Evolutionary conservation across 2,888 invertebrate species (phyloP).

Genomic region (Cerastis rubricosa): DNA sequence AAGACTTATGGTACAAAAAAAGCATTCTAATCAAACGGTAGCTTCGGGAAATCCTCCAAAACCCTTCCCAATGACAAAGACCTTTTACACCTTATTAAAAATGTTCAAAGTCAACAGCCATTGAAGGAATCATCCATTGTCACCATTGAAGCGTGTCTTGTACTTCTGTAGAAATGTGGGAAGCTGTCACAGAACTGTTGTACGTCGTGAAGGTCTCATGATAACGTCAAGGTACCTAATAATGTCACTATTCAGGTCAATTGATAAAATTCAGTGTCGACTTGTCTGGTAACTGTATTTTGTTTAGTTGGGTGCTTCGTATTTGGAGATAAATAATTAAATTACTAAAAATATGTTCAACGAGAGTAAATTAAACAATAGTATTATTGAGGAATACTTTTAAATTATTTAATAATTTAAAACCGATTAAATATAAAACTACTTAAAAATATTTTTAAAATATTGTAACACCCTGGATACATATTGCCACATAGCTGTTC

Average conservation of each 20-base stretch:
- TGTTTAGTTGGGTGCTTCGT: neutral
- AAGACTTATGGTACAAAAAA: neutral
- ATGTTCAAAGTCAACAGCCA: conserved; percentile 73
- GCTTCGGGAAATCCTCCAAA: neutral
- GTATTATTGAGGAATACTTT: neutral
- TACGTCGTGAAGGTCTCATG: conserved; percentile 71
- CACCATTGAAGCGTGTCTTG: conserved; percentile 75
- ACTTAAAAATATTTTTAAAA: neutral
- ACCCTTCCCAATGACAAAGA: neutral
- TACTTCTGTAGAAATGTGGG: conserved; percentile 76
- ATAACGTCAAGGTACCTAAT: conserved; percentile 61
- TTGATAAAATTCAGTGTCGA: conserved; percentile 55
- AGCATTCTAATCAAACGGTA: neutral
- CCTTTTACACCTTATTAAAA: conserved; percentile 52
- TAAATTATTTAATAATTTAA: neutral
- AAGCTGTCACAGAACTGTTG: conserved; percentile 78
- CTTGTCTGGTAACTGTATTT: conserved; percentile 10
- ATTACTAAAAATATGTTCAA: neutral
- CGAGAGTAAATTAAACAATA: neutral
- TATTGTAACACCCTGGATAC: neutral
- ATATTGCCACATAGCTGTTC: no score
- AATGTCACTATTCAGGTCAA: conserved; percentile 53
- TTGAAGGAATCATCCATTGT: conserved; percentile 72
- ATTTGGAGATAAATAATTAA: neutral
- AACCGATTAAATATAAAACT: neutral